Base-by-base conservation (phyloP, 2,888 invertebrate genomes). In the Tortrix viridana region DNA sequence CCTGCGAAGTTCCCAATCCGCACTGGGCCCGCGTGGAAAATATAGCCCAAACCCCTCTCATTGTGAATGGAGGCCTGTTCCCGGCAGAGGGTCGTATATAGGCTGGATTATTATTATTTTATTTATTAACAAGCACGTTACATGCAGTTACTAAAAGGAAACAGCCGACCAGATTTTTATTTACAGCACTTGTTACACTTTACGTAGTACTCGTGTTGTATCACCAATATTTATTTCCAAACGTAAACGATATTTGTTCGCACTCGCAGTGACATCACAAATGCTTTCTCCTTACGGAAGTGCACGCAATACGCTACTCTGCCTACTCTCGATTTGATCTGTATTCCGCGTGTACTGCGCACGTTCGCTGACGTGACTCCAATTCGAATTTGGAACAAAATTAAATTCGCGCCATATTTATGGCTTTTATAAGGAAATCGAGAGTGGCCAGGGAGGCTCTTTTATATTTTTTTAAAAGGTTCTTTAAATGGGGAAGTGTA, bases 351-450 rank as follows among this genome's bases (percentile, higher is more conserved):
- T 72, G 70, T 71, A 80, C 79, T 79, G 82, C 82, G 89, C 88
- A 87, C 88, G 88, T 86, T 85, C 86, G 76, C 83, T 88, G 82
- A 87, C 86, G 87, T 84, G 88, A 87, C 83, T 88, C 79, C 85
- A 86, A 89, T 89, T 87, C 86, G 85, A 88, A 86, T 87, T 86
- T 82, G 76, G 83, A 83, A 84, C 83, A 78, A 85, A 89, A 89
- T 89, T 86, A 87, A 88, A 86, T 86, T 84, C 82, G 83, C 84
- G 80, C 86, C 87, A 86, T 88, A 88, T 88, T 88, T 88, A 88
- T 88, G 85, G 82, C 81, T 80, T 84, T 85, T 78, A 74, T 77
- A 81, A 84, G 82, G 86, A 86, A 87, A 86, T 81, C 75, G 80
- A 78, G 81, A 76, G 78, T 78, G 76, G 76, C 74, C 74, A 71